phyloP scores from a whole-genome alignment of 2,797 vertebrate species.

The Amniataba percoides region DNA sequence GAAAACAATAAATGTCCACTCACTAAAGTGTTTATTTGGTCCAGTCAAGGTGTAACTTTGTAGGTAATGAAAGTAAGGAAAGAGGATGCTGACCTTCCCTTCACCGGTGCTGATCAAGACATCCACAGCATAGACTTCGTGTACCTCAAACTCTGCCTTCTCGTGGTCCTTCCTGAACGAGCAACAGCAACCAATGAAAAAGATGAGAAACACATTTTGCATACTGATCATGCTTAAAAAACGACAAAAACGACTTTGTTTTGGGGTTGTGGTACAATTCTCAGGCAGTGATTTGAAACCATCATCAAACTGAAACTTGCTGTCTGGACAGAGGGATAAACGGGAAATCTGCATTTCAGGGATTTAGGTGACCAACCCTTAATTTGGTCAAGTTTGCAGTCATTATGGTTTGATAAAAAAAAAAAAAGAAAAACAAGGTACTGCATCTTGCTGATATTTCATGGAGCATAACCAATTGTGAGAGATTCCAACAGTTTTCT shows the following conservation, averaged over 20 bases:
- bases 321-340: too few relatives aligned
- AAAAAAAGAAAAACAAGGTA: too few relatives aligned
- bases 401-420: neutral
- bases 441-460: neutral
- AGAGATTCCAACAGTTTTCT: neutral
- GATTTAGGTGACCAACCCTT: neutral
- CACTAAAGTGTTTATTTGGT: neutral
- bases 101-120: conserved; percentile 97
- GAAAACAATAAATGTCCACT: neutral
- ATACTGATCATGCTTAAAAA: neutral
- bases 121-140: conserved; percentile 98
- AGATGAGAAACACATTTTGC: neutral
- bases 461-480: neutral
- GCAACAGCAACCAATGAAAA: conserved; percentile 10
- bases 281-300: neutral
- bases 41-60: neutral
- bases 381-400: neutral
- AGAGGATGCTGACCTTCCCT: conserved; percentile 89
- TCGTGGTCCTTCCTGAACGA: conserved; percentile 94
- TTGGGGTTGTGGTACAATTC: neutral
- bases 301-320: neutral
- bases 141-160: conserved; percentile 97
- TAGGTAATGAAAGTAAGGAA: neutral
- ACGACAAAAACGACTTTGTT: too few relatives aligned
- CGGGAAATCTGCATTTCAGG: neutral